These are phyloP conservation scores for Oryzias sinensis DNA, from an alignment of 2,797 vertebrate genomes.

Conservation along the genomic window DNA sequence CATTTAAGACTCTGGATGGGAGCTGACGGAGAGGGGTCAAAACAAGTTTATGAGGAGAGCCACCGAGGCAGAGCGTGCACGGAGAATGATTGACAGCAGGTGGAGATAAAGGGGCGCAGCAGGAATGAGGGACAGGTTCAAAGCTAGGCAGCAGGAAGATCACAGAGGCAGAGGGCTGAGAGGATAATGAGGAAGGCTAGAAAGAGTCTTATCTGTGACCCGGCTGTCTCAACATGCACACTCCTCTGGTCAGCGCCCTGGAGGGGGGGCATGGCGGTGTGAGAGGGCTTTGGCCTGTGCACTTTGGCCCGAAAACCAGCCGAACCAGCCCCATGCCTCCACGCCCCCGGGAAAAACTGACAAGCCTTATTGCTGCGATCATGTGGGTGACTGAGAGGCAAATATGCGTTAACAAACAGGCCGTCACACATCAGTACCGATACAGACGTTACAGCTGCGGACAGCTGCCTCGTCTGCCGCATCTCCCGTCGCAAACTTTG, in stretches of 20 bases:
- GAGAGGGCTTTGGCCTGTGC: constrained; percentile 58
- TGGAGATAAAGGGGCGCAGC: constrained; percentile 3
- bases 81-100: constrained; percentile 47
- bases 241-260: constrained; percentile 60
- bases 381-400: constrained; percentile 42
- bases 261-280: constrained; percentile 42
- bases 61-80: constrained; percentile 14
- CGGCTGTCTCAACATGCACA: constrained; percentile 71
- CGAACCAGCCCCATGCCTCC: constrained; percentile 52
- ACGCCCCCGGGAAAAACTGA: constrained; percentile 50
- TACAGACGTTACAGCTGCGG: constrained; percentile 35
- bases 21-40: constrained; percentile 26
- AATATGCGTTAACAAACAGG: constrained; percentile 9
- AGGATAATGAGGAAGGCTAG: constrained; percentile 33
- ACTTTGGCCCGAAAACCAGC: constrained; percentile 67
- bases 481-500: constrained; percentile 16
- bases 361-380: constrained; percentile 54
- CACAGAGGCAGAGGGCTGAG: constrained; percentile 27
- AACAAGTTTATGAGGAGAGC: constrained; percentile 15
- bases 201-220: constrained; percentile 69
- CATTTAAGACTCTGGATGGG: constrained; percentile 30
- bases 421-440: constrained; percentile 29
- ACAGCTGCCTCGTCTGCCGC: constrained; percentile 14
- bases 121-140: constrained; percentile 55
- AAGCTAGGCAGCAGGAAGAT: constrained; percentile 33